Evolutionary conservation across 2,888 invertebrate genomes (phyloP).

Genomic region (Trypoxylon attenuatum): DNA sequence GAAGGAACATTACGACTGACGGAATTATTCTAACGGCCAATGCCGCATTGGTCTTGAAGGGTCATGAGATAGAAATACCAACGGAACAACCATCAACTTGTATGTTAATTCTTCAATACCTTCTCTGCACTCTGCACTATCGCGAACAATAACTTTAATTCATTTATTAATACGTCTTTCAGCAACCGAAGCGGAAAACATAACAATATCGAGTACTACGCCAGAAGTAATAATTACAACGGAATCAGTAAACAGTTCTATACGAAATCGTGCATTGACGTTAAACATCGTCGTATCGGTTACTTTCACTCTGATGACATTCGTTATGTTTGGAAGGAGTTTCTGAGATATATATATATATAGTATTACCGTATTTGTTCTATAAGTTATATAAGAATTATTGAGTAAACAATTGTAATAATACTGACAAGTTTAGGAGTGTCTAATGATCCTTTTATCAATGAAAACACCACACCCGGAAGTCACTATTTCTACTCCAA

Average conservation of each 20-base stretch:
- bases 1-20: constrained; percentile 8
- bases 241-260: neutral
- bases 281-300: constrained; percentile 11
- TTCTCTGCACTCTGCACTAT: no score
- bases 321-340: constrained; percentile 2
- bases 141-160: no score
- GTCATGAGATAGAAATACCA: neutral
- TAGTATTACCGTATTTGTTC: constrained; percentile 9
- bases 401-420: no score
- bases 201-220: no score
- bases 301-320: constrained; percentile 6
- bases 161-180: no score
- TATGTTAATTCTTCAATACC: neutral
- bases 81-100: neutral
- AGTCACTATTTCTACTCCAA: no score
- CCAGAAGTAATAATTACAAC: neutral
- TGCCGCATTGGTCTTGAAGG: constrained; percentile 45
- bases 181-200: no score
- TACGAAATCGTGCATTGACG: neutral
- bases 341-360: constrained; percentile 6
- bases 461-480: no score
- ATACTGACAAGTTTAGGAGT: no score
- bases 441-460: no score
- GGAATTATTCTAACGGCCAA: constrained; percentile 39
- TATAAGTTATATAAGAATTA: no score